A percentile compares a stretch with the other conserved stretches of the same genome.
Evolutionary conservation across 2,888 invertebrate species (phyloP).

Genomic region (Drosophila fulvimacula): DNA sequence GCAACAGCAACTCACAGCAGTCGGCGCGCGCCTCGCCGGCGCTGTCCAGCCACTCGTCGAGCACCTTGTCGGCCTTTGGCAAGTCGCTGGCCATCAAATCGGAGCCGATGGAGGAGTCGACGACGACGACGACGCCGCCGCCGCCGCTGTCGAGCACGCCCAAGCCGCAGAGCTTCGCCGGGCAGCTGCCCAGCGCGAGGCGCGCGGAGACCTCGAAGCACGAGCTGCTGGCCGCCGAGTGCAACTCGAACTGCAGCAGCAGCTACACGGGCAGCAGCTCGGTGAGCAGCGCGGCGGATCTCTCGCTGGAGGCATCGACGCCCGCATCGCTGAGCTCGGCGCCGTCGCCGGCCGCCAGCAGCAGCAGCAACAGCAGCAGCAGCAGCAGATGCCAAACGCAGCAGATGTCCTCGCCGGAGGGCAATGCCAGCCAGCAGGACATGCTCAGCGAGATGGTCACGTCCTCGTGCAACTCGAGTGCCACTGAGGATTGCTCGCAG

Average conservation of each 20-base stretch:
- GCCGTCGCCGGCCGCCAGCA: conserved; percentile 56
- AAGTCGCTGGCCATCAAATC: conserved; percentile 70
- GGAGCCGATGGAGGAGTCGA: conserved; percentile 72
- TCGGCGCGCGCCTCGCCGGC: conserved; percentile 57
- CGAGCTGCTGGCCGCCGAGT: conserved; percentile 65
- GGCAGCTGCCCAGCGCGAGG: conserved; percentile 54
- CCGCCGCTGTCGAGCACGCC: conserved; percentile 35
- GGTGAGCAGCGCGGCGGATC: conserved; percentile 81
- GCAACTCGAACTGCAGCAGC: conserved; percentile 72
- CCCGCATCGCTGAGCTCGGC: conserved; percentile 84
- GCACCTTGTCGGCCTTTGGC: conserved; percentile 64
- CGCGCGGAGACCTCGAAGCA: conserved; percentile 59
- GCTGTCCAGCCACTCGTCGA: conserved; percentile 56
- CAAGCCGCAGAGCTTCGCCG: conserved; percentile 66
- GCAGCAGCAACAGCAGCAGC: conserved; percentile 51
- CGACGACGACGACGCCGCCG: too few species aligned
- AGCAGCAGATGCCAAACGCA: conserved; percentile 40
- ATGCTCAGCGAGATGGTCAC: conserved; percentile 82
- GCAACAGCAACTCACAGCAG: conserved; percentile 42
- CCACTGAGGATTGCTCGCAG: conserved; percentile 69
- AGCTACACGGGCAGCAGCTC: conserved; percentile 68
- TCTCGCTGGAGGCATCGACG: conserved; percentile 84
- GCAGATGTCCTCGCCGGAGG: conserved; percentile 50
- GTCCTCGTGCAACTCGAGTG: conserved; percentile 77
- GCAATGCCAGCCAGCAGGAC: conserved; percentile 68